phyloP scores from a whole-genome alignment of 92 coral and sea anemone species.

The Bergia sp. region DNA sequence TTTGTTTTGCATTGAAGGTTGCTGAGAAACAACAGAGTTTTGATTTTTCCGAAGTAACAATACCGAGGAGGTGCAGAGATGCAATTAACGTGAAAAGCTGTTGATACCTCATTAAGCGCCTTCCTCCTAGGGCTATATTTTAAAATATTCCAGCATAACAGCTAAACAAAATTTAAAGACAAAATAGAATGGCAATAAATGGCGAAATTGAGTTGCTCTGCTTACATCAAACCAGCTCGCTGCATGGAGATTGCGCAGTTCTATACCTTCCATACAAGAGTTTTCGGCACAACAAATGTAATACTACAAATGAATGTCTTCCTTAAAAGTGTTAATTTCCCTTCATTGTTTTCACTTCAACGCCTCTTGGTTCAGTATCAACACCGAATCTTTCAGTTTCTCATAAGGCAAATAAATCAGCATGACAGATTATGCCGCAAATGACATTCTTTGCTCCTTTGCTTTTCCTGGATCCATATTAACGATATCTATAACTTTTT shows the following conservation, averaged over 20 bases:
- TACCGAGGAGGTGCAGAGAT: neutral
- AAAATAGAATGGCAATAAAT: neutral
- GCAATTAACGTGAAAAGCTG: neutral
- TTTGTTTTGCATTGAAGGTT: neutral
- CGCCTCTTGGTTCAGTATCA: neutral
- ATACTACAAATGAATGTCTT: neutral
- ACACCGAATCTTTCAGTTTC: neutral
- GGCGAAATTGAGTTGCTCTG: neutral
- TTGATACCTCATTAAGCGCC: neutral
- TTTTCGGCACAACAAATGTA: neutral
- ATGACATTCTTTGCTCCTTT: too few relatives aligned
- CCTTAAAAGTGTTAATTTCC: constrained; percentile 12
- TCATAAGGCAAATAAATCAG: too few relatives aligned
- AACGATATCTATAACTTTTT: too few relatives aligned
- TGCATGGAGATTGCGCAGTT: neutral
- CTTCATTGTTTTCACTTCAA: neutral
- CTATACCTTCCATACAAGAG: neutral
- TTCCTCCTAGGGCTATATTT: too few relatives aligned
- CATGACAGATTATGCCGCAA: too few relatives aligned
- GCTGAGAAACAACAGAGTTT: constrained; percentile 8
- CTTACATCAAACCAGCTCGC: too few relatives aligned
- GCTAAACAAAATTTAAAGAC: neutral
- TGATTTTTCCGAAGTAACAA: constrained; percentile 6
- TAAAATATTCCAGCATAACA: neutral
- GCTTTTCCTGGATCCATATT: too few relatives aligned